Evolutionary conservation across 1,140 invertebrate species (phyloP).

Genomic region (Heliothis subflexa): DNA sequence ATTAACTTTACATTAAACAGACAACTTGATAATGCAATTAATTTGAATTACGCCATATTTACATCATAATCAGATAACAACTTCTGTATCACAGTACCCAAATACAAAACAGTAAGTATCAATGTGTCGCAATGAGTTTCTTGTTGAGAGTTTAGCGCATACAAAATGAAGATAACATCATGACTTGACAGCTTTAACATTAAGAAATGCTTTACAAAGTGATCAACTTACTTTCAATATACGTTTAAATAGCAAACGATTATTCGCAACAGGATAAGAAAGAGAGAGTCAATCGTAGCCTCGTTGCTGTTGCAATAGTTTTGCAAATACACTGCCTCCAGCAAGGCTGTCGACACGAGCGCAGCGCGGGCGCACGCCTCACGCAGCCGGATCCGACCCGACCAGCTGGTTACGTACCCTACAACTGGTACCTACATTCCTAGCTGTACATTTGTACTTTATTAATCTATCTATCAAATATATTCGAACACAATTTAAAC

Average conservation of each 20-base stretch:
- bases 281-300: conserved; percentile 59
- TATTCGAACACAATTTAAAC: no score
- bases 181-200: conserved; percentile 3
- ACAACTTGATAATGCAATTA: no score
- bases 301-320: conserved; percentile 76
- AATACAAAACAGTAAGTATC: no score
- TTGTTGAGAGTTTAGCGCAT: not conserved
- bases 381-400: conserved; percentile 42
- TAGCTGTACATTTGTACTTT: not conserved
- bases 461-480: not conserved
- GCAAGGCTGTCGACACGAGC: conserved; percentile 69
- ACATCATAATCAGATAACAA: no score
- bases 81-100: no score
- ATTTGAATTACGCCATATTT: no score
- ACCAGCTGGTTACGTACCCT: conserved; percentile 33
- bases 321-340: conserved; percentile 74
- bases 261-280: conserved; percentile 53
- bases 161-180: not conserved
- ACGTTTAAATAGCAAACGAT: conserved; percentile 24
- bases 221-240: conserved; percentile 26
- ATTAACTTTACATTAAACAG: no score
- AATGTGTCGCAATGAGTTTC: not conserved
- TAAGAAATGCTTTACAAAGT: conserved; percentile 15
- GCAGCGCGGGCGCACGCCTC: not conserved
- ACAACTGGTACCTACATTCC: not conserved